A percentile compares a stretch with the other conserved stretches of the same genome.
phyloP scores from a whole-genome alignment of 2,797 vertebrate species.

The Pangasius mekongensis region DNA sequence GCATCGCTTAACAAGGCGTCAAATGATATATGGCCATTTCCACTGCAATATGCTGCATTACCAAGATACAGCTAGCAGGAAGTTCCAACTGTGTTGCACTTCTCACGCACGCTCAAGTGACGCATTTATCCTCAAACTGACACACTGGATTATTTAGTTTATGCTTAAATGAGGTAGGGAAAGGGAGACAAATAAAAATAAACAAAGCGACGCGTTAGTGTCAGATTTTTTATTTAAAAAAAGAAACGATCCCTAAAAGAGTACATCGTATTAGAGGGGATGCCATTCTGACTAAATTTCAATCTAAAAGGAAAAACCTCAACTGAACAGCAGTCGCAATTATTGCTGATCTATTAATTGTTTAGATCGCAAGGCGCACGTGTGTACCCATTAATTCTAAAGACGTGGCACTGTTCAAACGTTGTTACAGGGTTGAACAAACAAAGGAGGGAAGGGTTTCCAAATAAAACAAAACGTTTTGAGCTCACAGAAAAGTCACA shows the following conservation, averaged over 20 bases:
- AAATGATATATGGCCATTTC: neutral
- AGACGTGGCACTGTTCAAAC: constrained; percentile 37
- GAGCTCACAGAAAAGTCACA: constrained; percentile 31
- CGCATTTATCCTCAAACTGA: constrained; percentile 20
- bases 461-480: constrained; percentile 26
- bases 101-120: neutral
- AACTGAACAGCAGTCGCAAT: constrained; percentile 40
- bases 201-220: constrained; percentile 60
- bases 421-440: constrained; percentile 42
- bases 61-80: neutral
- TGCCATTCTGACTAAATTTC: constrained; percentile 41
- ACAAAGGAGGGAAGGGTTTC: neutral
- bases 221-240: constrained; percentile 77
- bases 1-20: neutral
- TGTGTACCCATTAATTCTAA: constrained; percentile 46
- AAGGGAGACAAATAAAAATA: constrained; percentile 14
- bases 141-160: constrained; percentile 40
- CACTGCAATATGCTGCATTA: too few relatives aligned
- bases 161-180: constrained; percentile 19
- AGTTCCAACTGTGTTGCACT: neutral
- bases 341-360: constrained; percentile 49
- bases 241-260: constrained; percentile 66
- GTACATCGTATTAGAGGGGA: constrained; percentile 49
- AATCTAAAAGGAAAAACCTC: constrained; percentile 41
- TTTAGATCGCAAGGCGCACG: constrained; percentile 50